Percentiles rank a stretch among this genome's conserved stretches.
These are phyloP conservation scores for Platycheirus albimanus DNA, from an alignment of 2,888 invertebrate species.

Conservation along the genomic window DNA sequence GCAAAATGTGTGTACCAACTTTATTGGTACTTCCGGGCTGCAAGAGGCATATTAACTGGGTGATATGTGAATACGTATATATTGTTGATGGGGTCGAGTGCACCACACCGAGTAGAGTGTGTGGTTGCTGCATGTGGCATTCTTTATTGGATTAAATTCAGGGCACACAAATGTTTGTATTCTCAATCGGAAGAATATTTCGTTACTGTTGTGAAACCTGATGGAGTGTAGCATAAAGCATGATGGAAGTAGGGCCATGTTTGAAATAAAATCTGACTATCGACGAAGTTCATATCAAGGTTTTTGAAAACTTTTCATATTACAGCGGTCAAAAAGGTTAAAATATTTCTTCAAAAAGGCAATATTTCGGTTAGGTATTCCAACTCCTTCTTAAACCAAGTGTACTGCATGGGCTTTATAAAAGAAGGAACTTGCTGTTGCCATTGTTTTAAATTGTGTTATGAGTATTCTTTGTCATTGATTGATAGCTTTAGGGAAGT, in stretches of 20 bases:
- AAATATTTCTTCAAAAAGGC: too few species aligned
- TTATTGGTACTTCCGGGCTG: conserved; percentile 32
- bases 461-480: too few species aligned
- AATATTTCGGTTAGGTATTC: too few species aligned
- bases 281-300: background rate
- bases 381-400: too few species aligned
- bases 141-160: conserved; percentile 24
- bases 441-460: too few species aligned
- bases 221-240: conserved; percentile 9
- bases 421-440: too few species aligned
- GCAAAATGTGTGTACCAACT: conserved; percentile 47
- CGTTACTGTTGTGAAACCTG: conserved; percentile 2
- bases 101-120: conserved; percentile 18
- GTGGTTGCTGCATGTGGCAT: conserved; percentile 14
- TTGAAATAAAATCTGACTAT: background rate
- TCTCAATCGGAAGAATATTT: conserved; percentile 23
- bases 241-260: background rate
- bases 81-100: background rate
- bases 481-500: too few species aligned
- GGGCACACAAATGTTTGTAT: conserved; percentile 13
- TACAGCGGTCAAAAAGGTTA: too few species aligned
- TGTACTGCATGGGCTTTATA: too few species aligned
- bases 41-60: conserved; percentile 23
- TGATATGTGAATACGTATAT: conserved; percentile 4
- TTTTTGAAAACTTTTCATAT: too few species aligned